phyloP scores from a whole-genome alignment of 2,113 vertebrate species.

The Callaeas wilsoni region DNA sequence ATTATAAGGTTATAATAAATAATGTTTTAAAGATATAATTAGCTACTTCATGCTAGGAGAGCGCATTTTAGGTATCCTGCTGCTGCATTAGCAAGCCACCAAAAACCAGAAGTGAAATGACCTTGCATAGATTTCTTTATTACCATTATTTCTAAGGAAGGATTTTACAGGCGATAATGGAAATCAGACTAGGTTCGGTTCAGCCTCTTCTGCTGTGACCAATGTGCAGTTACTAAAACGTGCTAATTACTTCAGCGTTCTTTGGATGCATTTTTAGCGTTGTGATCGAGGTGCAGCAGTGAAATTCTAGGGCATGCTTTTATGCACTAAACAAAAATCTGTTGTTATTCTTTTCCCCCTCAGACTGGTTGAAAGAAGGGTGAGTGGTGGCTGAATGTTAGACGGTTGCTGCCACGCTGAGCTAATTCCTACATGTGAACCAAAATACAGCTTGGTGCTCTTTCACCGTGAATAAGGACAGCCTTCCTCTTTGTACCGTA shows the following conservation, averaged over 20 bases:
- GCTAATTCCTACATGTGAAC: conserved; percentile 49
- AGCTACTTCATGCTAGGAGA: conserved; percentile 52
- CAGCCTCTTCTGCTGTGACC: conserved; percentile 57
- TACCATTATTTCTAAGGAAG: conserved; percentile 14
- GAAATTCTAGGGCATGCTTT: conserved; percentile 49
- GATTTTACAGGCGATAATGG: conserved; percentile 36
- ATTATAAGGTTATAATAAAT: conserved; percentile 69
- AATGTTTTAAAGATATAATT: conserved; percentile 68
- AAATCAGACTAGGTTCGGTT: conserved; percentile 4
- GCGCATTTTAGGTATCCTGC: conserved; percentile 9
- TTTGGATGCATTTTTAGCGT: background rate
- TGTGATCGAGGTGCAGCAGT: background rate
- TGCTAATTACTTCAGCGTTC: conserved; percentile 41
- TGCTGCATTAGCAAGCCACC: background rate
- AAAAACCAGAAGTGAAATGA: background rate
- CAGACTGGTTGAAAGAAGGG: conserved; percentile 10
- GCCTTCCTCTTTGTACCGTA: conserved; percentile 54
- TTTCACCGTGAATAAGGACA: conserved; percentile 36
- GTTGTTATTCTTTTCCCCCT: background rate
- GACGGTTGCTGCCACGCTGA: background rate
- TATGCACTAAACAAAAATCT: conserved; percentile 6
- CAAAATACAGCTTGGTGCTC: conserved; percentile 33
- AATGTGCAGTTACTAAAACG: conserved; percentile 24
- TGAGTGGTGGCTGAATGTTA: conserved; percentile 37
- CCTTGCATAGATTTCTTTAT: conserved; percentile 28